These are phyloP conservation scores for Sinhomidia bicolor DNA, from an alignment of 2,888 invertebrate genomes.

Conservation along the genomic window DNA sequence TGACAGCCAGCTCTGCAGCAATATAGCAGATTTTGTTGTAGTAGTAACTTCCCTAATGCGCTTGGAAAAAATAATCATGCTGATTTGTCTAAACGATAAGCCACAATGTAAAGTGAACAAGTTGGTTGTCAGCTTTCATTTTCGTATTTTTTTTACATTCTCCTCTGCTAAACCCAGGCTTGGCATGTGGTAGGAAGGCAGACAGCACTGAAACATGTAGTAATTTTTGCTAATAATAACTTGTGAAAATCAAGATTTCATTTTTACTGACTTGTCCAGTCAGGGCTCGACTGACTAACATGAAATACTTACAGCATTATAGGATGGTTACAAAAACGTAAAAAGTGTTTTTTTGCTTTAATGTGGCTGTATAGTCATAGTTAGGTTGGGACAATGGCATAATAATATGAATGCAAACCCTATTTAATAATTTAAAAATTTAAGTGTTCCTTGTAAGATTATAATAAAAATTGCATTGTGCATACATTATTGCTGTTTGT, in stretches of 20 bases:
- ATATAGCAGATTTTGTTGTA: background rate
- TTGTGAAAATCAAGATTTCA: background rate
- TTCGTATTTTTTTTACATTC: background rate
- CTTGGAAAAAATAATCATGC: background rate
- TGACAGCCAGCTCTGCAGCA: constrained; percentile 41
- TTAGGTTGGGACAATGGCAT: no score
- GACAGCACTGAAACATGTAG: background rate
- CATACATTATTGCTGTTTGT: background rate
- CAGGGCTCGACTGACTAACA: background rate
- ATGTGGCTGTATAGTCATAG: no score
- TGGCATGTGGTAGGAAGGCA: background rate
- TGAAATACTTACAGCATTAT: no score
- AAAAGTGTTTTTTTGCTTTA: no score
- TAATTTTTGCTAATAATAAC: background rate
- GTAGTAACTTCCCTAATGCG: constrained; percentile 10
- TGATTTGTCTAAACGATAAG: constrained; percentile 52
- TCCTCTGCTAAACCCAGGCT: no score
- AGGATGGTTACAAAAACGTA: no score
- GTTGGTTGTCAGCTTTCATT: constrained; percentile 42
- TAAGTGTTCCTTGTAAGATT: no score
- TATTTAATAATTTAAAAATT: no score
- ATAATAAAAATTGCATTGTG: background rate
- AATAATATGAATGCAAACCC: no score
- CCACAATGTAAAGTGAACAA: constrained; percentile 31
- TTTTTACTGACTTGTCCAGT: background rate